Percentiles rank a stretch among this genome's conserved stretches.
Evolutionary conservation across 2,888 invertebrate genomes (phyloP).

Genomic region (Heliconius ethilla): DNA sequence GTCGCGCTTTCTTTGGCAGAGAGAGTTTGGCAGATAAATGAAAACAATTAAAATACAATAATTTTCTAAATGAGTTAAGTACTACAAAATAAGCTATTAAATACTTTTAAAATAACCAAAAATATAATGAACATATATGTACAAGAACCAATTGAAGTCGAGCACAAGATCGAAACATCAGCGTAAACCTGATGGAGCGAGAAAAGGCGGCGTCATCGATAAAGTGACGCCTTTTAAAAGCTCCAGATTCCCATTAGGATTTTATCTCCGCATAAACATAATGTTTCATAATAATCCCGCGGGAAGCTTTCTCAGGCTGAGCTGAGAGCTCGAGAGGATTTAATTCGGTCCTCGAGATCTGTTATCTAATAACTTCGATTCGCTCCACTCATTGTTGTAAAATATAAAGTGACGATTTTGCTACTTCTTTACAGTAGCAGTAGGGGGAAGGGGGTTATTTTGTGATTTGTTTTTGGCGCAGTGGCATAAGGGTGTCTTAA

Average conservation of each 20-base stretch:
- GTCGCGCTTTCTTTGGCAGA: background rate
- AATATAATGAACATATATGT: background rate
- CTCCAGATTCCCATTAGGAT: slow-evolving; percentile 43
- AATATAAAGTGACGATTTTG: slow-evolving; percentile 10
- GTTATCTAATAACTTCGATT: slow-evolving; percentile 21
- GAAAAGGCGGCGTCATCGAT: slow-evolving; percentile 27
- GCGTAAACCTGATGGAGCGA: slow-evolving; percentile 27
- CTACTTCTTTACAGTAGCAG: background rate
- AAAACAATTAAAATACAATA: background rate
- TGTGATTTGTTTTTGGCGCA: too few relatives aligned
- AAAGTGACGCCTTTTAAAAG: slow-evolving; percentile 36
- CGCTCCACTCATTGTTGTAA: slow-evolving; percentile 18
- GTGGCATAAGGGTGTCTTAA: too few relatives aligned
- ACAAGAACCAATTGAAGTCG: background rate
- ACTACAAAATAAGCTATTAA: background rate
- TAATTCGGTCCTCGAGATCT: slow-evolving; percentile 34
- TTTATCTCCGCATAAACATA: slow-evolving; percentile 52
- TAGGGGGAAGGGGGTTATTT: background rate
- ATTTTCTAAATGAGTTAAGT: background rate
- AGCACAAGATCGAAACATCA: slow-evolving; percentile 17
- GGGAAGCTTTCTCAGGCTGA: slow-evolving; percentile 36
- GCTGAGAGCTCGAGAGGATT: slow-evolving; percentile 40
- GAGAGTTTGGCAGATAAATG: too few relatives aligned
- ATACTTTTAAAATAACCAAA: background rate
- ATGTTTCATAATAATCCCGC: slow-evolving; percentile 55